Base-by-base conservation (phyloP, 2,113 vertebrate genomes). In the Gallinago undulata region DNA sequence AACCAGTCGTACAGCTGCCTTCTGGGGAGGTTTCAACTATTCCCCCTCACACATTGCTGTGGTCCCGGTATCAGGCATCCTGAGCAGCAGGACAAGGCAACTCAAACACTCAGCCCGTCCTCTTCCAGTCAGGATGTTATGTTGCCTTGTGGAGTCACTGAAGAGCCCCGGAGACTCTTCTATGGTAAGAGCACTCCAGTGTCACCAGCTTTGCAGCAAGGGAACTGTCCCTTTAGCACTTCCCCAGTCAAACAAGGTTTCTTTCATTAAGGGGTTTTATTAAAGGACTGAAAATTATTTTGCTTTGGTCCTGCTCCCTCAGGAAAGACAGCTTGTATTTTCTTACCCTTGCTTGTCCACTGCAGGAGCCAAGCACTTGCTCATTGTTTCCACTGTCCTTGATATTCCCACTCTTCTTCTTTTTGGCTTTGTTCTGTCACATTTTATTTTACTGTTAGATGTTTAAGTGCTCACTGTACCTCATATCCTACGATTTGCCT, bases 71-170 rank as follows among this genome's bases (percentile, higher is more conserved):
- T 97, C 93, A 97, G 97, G 89, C 93, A 96, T 93, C 95, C 97
- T 77, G 98, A 98, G 93, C 98, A 98, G 96, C 98, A 98, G 95
- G 98, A 98, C 97, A 98, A 98, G 95, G 98, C 98, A 95, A 98
- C 98, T 76, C 98, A 98, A 98, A 98, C 98, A 92, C 98, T 98
- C 92, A 98, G 97, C 89, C 98, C 98, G 13, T 97, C 98, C 93
- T 98, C 98, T 96, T 97, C 98, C 66, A 98, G 98, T 97, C 98
- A 98, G 94, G 98, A 98, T 96, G 97, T 98, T 96, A 98, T 98
- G 98, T 98, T 98, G 97, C 98, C 98, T 94, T 98, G 98, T 98
- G 98, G 98, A 96, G 98, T 98, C 91, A 98, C 98, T 66, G 98
- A 98, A 97, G 98, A 98, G 93, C 98, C 98, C 89, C 98, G 97